Evolutionary conservation across 2,888 invertebrate species (phyloP).

Genomic region (Odontocolon sp.): DNA sequence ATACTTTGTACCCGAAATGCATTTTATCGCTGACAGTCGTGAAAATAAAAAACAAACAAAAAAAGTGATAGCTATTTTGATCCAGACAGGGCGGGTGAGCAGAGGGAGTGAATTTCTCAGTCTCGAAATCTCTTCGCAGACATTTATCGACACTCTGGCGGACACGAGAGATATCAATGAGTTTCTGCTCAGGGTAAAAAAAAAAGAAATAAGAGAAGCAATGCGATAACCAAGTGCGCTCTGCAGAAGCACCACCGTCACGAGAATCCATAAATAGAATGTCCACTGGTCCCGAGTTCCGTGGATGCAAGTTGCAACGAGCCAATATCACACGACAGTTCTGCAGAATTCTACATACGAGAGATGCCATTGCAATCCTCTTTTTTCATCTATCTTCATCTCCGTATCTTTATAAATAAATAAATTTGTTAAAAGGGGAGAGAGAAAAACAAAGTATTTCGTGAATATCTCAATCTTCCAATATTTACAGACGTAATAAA

Average conservation of each 20-base stretch:
- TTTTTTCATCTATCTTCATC: neutral
- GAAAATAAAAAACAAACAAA: neutral
- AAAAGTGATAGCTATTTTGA: neutral
- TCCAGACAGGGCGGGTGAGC: neutral
- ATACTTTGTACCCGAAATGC: too few species aligned
- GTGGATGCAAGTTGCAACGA: conserved; percentile 10
- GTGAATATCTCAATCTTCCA: conserved; percentile 7
- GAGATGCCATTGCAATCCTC: neutral
- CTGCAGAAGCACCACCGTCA: conserved; percentile 18
- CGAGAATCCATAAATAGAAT: conserved; percentile 51
- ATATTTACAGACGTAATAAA: too few species aligned
- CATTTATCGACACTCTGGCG: conserved; percentile 43
- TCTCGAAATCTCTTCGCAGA: conserved; percentile 25
- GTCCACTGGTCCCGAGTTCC: conserved; percentile 4
- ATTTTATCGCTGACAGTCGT: neutral
- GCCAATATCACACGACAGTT: conserved; percentile 10
- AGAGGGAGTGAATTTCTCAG: conserved; percentile 1
- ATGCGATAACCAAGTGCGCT: conserved; percentile 30
- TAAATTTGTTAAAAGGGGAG: too few species aligned
- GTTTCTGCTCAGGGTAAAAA: neutral
- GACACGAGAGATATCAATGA: conserved; percentile 24
- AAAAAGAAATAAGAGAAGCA: conserved; percentile 6
- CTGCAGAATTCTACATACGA: neutral
- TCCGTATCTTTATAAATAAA: too few species aligned
- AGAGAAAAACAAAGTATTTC: neutral